Conservation (phyloP, 30 jellyfish, hydroid and myxozoan species). For the Sanderia malayensis region DNA sequence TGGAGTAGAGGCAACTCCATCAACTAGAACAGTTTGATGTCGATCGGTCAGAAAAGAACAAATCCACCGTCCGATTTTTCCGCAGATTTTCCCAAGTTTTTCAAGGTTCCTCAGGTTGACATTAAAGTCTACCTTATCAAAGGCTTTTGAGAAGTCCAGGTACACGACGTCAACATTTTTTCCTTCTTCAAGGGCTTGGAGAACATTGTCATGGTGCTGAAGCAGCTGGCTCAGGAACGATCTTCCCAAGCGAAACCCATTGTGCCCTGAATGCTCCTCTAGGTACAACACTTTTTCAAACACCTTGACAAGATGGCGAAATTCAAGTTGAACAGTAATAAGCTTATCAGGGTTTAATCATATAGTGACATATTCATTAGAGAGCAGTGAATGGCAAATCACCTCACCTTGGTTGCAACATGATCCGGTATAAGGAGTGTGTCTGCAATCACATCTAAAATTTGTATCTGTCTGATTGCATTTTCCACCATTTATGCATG, state of each 20-base stretch:
- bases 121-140: constrained; percentile 4
- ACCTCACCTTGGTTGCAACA: constrained; percentile 88
- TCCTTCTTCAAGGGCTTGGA: background rate
- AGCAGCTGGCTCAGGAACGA: constrained; percentile 28
- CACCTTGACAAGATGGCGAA: too few relatives aligned
- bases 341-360: too few relatives aligned
- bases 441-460: constrained; percentile 91
- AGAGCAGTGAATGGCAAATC: too few relatives aligned
- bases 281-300: too few relatives aligned
- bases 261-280: too few relatives aligned
- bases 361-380: too few relatives aligned
- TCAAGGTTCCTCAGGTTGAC: background rate
- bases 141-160: constrained; percentile 29
- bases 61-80: constrained; percentile 2
- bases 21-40: constrained; percentile 13
- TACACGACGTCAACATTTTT: constrained; percentile 9
- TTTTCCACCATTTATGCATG: constrained; percentile 95
- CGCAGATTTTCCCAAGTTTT: background rate
- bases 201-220: background rate
- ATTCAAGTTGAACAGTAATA: too few relatives aligned
- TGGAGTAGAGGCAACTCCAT: constrained; percentile 15
- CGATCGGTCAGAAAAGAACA: constrained; percentile 18
- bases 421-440: constrained; percentile 89
- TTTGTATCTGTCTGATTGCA: constrained; percentile 94
- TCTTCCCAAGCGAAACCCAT: constrained; percentile 26